Percentiles rank a stretch among this genome's conserved stretches.
phyloP scores from a whole-genome alignment of 2,113 vertebrate genomes.

The Pluvialis apricaria region DNA sequence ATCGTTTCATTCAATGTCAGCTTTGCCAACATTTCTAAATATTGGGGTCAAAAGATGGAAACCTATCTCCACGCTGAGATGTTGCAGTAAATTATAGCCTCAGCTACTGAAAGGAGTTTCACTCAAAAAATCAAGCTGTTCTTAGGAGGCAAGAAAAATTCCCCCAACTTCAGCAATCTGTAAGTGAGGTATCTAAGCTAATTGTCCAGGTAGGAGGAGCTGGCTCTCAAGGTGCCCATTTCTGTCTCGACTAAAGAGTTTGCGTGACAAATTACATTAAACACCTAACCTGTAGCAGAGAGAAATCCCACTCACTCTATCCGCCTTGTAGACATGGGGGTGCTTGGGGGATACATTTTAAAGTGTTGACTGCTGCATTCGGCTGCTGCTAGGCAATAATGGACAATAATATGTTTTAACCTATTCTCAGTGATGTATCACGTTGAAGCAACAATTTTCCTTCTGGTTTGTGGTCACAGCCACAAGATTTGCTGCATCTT shows the following conservation, averaged over 20 bases:
- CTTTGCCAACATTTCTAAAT: background rate
- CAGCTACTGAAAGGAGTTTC: background rate
- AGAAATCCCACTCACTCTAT: background rate
- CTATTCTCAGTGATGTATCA: background rate
- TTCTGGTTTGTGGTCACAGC: background rate
- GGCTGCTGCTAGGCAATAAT: background rate
- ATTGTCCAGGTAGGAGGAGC: background rate
- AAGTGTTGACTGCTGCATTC: background rate
- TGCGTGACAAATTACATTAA: background rate
- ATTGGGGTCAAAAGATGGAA: background rate
- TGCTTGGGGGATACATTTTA: background rate
- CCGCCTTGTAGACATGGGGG: background rate
- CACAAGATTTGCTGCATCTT: background rate
- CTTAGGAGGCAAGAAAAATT: background rate
- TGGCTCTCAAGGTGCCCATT: background rate
- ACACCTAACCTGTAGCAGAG: background rate
- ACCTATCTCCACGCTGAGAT: accelerated
- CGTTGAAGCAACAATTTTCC: background rate
- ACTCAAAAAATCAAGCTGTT: background rate
- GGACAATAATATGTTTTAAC: background rate
- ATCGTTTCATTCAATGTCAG: background rate
- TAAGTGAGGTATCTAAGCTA: background rate
- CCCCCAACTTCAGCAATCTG: background rate
- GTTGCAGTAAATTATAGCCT: background rate
- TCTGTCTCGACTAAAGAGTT: background rate